Base-by-base conservation (phyloP, 1,140 invertebrate species). In the Mactra quadrangularis region DNA sequence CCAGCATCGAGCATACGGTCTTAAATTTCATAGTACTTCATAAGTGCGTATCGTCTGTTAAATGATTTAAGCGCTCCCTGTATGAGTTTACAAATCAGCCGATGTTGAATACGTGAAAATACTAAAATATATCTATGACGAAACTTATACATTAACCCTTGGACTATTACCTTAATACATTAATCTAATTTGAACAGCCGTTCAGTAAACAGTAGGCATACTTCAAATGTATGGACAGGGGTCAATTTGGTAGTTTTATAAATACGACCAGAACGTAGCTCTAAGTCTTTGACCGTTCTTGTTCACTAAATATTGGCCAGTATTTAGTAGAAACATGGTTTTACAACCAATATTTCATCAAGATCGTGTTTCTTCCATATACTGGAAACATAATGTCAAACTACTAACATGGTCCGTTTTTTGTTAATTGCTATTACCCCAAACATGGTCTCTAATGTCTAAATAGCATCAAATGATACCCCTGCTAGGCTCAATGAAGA, bases 351-450 rank as follows among this genome's bases (percentile, higher is more conserved):
- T 60, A 76, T 53, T 52, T 47, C 60, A 60, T 45, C 31, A 27
- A 35, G 57, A 29, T 53, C 25, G 38, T 31, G 3, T n/a, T 29
- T 25, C n/a, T 50, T 35, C 57, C 41, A 45, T 3, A 35, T 50
- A 62, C 19, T 41, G 57, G 17, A n/a, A 76, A 41, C 76, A 15
- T 53, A 68, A 68, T 66, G 64, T 57, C 62, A 78, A 78, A 68
- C 68, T 78, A 68, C 60, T 41, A 50, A 52, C 25, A 25, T 38
- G 55, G 60, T 57, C 64, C 62, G 50, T 68, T 78, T n/a, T n/a
- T 41, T 41, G 41, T 78, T 78, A 78, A 78, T 78, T 78, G 64
- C 64, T 45, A 68, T 78, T 78, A 76, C 76, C 62, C 76, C 47
- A 78, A 78, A 66, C 76, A 27, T 29, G 60, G 76, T 55, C 68